Evolutionary conservation across 2,888 invertebrate species (phyloP).

Genomic region (Habrosyne pyritoides): DNA sequence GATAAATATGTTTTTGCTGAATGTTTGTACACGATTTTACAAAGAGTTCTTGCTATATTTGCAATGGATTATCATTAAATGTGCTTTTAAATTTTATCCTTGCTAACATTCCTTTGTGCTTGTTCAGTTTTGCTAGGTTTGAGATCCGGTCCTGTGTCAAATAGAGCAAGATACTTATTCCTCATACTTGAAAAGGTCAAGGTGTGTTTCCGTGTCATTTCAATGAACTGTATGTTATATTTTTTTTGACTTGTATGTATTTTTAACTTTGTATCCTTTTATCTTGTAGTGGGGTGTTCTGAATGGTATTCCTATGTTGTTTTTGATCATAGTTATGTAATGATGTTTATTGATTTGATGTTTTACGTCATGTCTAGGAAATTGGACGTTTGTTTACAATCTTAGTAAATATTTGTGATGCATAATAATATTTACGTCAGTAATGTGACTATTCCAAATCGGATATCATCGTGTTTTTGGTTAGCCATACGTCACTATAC

Average conservation of each 20-base stretch:
- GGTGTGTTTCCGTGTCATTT: constrained; percentile 5
- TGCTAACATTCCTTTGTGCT: neutral
- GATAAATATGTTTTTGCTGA: constrained; percentile 29
- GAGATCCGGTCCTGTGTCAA: constrained; percentile 5
- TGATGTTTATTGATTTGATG: no score
- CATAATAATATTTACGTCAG: no score
- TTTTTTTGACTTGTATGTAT: neutral
- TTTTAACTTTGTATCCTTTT: neutral
- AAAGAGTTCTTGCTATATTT: constrained; percentile 3
- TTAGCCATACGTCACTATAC: no score
- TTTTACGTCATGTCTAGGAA: no score
- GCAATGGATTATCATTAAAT: constrained; percentile 3
- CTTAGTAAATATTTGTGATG: no score
- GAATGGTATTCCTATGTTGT: no score
- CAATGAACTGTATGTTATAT: neutral
- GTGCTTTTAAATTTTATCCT: constrained; percentile 1
- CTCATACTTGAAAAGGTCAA: constrained; percentile 7
- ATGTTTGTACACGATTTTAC: constrained; percentile 39
- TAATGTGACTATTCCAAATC: neutral
- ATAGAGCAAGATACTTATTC: constrained; percentile 2
- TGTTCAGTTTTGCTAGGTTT: neutral
- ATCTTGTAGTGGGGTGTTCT: no score
- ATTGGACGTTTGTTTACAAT: no score
- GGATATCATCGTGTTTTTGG: neutral
- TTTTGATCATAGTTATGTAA: no score